phyloP scores from a whole-genome alignment of 2,797 vertebrate genomes.

The Thaleichthys pacificus region DNA sequence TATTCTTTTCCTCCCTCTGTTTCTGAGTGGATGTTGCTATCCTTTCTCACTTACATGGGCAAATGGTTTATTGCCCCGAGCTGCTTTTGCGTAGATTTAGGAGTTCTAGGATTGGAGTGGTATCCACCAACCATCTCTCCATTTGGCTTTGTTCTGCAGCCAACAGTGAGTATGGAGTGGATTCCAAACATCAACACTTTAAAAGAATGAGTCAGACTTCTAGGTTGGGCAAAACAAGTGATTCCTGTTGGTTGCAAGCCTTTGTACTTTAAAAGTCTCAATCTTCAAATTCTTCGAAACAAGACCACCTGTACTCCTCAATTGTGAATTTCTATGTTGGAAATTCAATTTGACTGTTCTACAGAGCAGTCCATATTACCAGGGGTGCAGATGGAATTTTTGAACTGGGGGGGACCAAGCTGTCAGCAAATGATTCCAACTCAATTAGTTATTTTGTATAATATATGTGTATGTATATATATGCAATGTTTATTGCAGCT shows the following conservation, averaged over 20 bases:
- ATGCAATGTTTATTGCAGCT: too few relatives aligned
- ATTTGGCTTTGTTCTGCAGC: conserved; percentile 66
- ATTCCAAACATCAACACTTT: conserved; percentile 67
- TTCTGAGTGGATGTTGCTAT: conserved; percentile 46
- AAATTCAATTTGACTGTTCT: background rate
- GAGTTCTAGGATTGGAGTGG: conserved; percentile 66
- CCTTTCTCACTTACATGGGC: conserved; percentile 32
- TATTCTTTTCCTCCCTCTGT: conserved; percentile 34
- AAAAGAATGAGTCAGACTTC: conserved; percentile 71
- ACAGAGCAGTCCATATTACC: background rate
- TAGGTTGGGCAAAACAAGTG: conserved; percentile 62
- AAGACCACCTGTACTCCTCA: conserved; percentile 65
- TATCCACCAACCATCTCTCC: conserved; percentile 56
- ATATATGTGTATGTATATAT: too few relatives aligned
- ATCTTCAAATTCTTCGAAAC: too few relatives aligned
- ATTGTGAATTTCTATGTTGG: conserved; percentile 33
- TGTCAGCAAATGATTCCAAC: too few relatives aligned
- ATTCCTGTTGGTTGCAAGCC: conserved; percentile 54
- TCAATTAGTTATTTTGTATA: too few relatives aligned
- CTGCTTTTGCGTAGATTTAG: conserved; percentile 70
- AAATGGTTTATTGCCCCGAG: conserved; percentile 62
- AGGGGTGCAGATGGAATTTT: too few relatives aligned
- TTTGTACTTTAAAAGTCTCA: conserved; percentile 19
- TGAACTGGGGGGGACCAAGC: too few relatives aligned
- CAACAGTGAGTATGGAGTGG: conserved; percentile 55